Evolutionary conservation across 1,140 invertebrate species (phyloP).

Genomic region (Drosophila ogumai): DNA sequence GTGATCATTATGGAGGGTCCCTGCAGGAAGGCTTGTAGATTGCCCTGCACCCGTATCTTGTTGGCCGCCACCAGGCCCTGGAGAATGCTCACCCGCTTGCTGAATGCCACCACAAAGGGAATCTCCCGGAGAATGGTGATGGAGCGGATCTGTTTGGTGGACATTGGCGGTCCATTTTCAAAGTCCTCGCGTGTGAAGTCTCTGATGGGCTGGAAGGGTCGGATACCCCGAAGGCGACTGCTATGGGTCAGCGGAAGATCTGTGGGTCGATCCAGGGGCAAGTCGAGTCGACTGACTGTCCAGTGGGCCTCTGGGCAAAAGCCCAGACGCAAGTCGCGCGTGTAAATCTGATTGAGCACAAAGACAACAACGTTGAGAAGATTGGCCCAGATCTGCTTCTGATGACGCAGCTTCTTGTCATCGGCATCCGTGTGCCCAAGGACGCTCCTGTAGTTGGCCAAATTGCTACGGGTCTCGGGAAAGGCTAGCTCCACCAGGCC

Average conservation of each 20-base stretch:
- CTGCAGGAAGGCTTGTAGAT: conserved; percentile 90
- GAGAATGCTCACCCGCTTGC: conserved; percentile 94
- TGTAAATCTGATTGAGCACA: conserved; percentile 92
- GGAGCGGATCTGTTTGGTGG: conserved; percentile 94
- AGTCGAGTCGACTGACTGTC: conserved; percentile 89
- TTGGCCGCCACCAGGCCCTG: conserved; percentile 88
- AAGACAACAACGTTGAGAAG: conserved; percentile 87
- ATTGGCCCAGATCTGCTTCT: conserved; percentile 87
- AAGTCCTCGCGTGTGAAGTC: conserved; percentile 88
- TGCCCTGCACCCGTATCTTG: conserved; percentile 87
- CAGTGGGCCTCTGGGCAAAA: conserved; percentile 93
- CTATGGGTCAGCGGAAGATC: conserved; percentile 87
- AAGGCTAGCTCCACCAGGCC: conserved; percentile 96
- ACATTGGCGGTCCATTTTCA: conserved; percentile 92
- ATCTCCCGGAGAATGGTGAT: conserved; percentile 95
- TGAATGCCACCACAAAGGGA: conserved; percentile 96
- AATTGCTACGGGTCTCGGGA: conserved; percentile 90
- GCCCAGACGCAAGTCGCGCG: conserved; percentile 89
- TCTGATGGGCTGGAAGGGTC: conserved; percentile 88
- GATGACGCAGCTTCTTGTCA: conserved; percentile 79
- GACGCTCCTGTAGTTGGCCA: conserved; percentile 85
- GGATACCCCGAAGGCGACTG: conserved; percentile 86
- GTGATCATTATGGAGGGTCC: conserved; percentile 92
- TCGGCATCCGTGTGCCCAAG: conserved; percentile 78
- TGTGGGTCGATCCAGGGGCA: conserved; percentile 88